A percentile compares a stretch with the other conserved stretches of the same genome.
phyloP scores from a whole-genome alignment of 1,140 invertebrate genomes.

The Acyrthosiphon pisum region DNA sequence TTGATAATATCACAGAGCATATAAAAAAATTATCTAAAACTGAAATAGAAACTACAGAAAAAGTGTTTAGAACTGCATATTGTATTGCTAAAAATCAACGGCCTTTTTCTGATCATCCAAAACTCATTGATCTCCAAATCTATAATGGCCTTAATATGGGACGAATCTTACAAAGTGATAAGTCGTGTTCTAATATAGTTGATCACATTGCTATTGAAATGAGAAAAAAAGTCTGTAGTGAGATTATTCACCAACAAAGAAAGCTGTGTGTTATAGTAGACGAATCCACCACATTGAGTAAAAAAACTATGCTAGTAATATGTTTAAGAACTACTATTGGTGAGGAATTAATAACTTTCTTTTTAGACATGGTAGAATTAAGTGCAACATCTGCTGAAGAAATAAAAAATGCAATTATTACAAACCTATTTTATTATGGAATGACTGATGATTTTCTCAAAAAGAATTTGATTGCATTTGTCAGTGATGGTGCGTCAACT shows the following conservation, averaged over 20 bases:
- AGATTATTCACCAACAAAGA: neutral
- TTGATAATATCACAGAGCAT: neutral
- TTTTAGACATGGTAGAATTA: neutral
- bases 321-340: neutral
- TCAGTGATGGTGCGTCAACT: neutral
- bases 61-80: constrained; percentile 28
- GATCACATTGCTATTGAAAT: constrained; percentile 2
- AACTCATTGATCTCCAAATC: constrained; percentile 20
- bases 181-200: neutral
- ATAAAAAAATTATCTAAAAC: neutral
- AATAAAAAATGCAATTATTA: constrained; percentile 18
- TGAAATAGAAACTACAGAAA: neutral
- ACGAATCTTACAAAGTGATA: neutral
- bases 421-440: neutral
- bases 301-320: neutral
- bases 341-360: neutral
- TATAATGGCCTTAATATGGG: neutral
- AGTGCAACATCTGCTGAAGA: neutral
- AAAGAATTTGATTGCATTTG: constrained; percentile 18
- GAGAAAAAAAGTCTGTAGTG: neutral
- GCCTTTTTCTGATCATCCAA: constrained; percentile 26
- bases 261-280: neutral
- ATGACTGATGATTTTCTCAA: neutral
- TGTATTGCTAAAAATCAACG: constrained; percentile 29
- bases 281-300: neutral